Evolutionary conservation across 2,797 vertebrate genomes (phyloP).

Genomic region (Pseudochirops corinnae): DNA sequence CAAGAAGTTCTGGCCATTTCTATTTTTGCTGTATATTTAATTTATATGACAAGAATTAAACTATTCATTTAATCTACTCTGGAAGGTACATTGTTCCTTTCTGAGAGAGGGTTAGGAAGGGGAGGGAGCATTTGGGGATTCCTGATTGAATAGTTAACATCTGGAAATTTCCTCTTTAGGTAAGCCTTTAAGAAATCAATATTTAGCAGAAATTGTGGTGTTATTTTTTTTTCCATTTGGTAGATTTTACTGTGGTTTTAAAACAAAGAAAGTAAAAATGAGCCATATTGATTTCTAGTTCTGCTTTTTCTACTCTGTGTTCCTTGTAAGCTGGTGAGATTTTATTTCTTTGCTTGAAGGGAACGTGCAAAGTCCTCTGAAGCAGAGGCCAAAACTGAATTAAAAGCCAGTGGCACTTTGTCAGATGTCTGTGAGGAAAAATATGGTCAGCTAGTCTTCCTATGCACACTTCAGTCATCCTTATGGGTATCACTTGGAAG

Average conservation of each 20-base stretch:
- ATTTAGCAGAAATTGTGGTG: neutral
- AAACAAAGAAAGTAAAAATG: slow-evolving; percentile 42
- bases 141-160: slow-evolving; percentile 31
- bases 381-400: slow-evolving; percentile 64
- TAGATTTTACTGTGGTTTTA: slow-evolving; percentile 58
- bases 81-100: neutral
- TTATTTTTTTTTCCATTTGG: neutral
- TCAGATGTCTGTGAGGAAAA: slow-evolving; percentile 67
- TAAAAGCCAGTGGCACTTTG: slow-evolving; percentile 67
- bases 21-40: neutral
- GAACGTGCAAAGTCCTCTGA: slow-evolving; percentile 67
- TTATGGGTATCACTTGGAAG: slow-evolving; percentile 67
- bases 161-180: slow-evolving; percentile 56
- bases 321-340: neutral
- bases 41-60: neutral
- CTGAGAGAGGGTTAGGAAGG: neutral
- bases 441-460: slow-evolving; percentile 53
- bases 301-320: neutral
- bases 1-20: neutral
- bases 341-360: slow-evolving; percentile 15
- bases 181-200: slow-evolving; percentile 33
- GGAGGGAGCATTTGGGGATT: neutral
- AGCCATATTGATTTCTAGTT: slow-evolving; percentile 35
- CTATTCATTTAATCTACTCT: neutral
- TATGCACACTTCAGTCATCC: neutral